Base-by-base conservation (phyloP, 2,113 vertebrate species). In the Hirundichthys speculiger region DNA sequence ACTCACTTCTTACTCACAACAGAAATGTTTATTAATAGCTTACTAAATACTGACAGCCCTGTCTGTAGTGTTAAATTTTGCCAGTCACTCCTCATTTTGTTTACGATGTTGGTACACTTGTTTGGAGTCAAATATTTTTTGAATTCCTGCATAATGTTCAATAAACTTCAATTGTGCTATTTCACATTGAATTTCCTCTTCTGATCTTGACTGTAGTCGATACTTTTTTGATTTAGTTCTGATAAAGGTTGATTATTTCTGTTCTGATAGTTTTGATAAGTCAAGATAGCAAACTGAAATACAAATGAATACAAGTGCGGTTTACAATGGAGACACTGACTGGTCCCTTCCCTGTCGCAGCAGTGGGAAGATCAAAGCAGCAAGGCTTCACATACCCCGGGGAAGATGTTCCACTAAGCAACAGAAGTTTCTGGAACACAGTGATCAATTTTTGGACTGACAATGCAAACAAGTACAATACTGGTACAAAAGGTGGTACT, bases 381-480 rank as follows among this genome's bases (percentile, higher is more conserved):
- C 21, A 19, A 59, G 19, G 27, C 57, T 34, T 20, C 55, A 69
- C 34, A 45, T 20, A 39, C 55, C 66, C 73, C 30, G 0, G 30
- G 73, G 81, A 58, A 60, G 73, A 69, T 71, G 80, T 84, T 71
- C 74, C 49, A 38, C 61, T 49, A 47, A 80, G 80, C 66, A 79
- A 69, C 67, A 74, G 47, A 56, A 77, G 47, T 72, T 72, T 19
- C 68, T 58, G 48, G 47, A 43, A 61, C 8, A n/a, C 38, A 67
- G 53, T 52, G 41, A 74, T 84, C 41, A 24, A 71, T 82, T 57
- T 22, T n/a, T 2, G 47, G 41, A 19, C 48, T 47, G 58, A 58
- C 50, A 59, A 67, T 39, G 48, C 5, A n/a, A 42, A 25, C 3
- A 3, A 20, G 27, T 43, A 67, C 64, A 57, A 22, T 30, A 24